Conservation (phyloP, 2,888 invertebrate genomes). For the Azorinus chamasolen region DNA sequence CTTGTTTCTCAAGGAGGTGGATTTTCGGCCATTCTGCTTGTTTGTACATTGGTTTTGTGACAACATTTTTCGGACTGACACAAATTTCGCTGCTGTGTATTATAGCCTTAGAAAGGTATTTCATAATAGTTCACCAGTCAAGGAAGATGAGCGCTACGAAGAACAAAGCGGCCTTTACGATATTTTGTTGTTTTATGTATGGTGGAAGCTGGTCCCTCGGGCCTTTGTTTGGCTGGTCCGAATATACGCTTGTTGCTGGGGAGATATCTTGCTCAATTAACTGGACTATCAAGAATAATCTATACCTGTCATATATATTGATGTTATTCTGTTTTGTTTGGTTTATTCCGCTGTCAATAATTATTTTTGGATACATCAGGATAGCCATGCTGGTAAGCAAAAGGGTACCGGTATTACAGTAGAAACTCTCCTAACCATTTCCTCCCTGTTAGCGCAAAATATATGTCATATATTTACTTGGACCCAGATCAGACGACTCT, state of each 20-base stretch:
- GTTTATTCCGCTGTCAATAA: slow-evolving; percentile 40
- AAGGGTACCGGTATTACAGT: neutral
- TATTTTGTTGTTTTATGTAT: slow-evolving; percentile 26
- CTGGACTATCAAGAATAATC: slow-evolving; percentile 22
- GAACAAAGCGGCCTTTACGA: slow-evolving; percentile 5
- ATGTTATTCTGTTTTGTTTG: slow-evolving; percentile 35
- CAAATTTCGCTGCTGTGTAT: slow-evolving; percentile 40
- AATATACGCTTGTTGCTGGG: slow-evolving; percentile 26
- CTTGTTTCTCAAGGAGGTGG: slow-evolving; percentile 37
- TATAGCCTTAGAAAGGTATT: slow-evolving; percentile 44
- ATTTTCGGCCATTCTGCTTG: slow-evolving; percentile 37
- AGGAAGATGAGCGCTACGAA: slow-evolving; percentile 20
- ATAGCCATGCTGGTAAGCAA: slow-evolving; percentile 43
- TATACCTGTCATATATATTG: slow-evolving; percentile 34
- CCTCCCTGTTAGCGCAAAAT: no score
- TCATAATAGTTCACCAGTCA: slow-evolving; percentile 32
- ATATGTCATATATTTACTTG: no score
- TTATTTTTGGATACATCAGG: slow-evolving; percentile 40
- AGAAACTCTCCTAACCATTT: no score
- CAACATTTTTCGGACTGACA: slow-evolving; percentile 38
- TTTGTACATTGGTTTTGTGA: slow-evolving; percentile 40
- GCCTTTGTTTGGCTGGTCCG: slow-evolving; percentile 49
- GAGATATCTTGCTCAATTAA: slow-evolving; percentile 44
- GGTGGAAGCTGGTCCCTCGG: slow-evolving; percentile 36
- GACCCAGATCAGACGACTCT: no score